Conservation (phyloP, 1,140 invertebrate species). For the Tetragnatha versicolor region DNA sequence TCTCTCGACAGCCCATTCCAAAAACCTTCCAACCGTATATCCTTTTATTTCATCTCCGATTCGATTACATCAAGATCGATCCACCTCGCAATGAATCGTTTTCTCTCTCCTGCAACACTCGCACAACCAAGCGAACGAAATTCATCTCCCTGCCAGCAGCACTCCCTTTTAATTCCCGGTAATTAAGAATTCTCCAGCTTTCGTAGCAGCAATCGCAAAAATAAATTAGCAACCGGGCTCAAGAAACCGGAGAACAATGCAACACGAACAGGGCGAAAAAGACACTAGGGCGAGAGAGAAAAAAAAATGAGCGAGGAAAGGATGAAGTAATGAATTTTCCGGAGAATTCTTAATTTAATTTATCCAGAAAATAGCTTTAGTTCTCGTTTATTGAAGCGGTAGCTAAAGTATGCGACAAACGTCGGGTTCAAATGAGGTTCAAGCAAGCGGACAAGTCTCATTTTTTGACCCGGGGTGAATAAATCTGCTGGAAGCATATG, state of each 20-base stretch:
- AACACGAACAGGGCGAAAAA: not conserved
- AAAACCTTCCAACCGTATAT: no score
- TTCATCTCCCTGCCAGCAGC: no score
- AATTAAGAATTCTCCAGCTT: not conserved
- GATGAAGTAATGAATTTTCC: slow-evolving; percentile 20
- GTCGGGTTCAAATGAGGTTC: not conserved
- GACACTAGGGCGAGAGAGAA: not conserved
- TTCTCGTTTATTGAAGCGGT: slow-evolving; percentile 9
- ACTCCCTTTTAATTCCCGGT: not conserved
- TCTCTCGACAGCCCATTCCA: no score
- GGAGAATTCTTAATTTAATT: slow-evolving; percentile 30
- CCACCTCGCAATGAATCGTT: no score
- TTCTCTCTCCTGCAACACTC: no score
- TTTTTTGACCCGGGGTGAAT: not conserved
- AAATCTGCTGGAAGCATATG: slow-evolving; percentile 13
- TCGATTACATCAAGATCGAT: no score
- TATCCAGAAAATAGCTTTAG: slow-evolving; percentile 23
- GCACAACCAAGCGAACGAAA: no score
- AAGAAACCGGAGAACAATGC: not conserved
- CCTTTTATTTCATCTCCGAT: no score
- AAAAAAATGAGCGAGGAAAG: not conserved
- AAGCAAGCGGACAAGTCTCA: slow-evolving; percentile 1
- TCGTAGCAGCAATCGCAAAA: not conserved
- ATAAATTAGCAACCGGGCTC: slow-evolving; percentile 8
- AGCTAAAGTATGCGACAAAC: slow-evolving; percentile 6